Percentiles rank a stretch among this genome's conserved stretches.
Conservation (phyloP, 2,113 vertebrate genomes). For the Spermophilus dauricus region DNA sequence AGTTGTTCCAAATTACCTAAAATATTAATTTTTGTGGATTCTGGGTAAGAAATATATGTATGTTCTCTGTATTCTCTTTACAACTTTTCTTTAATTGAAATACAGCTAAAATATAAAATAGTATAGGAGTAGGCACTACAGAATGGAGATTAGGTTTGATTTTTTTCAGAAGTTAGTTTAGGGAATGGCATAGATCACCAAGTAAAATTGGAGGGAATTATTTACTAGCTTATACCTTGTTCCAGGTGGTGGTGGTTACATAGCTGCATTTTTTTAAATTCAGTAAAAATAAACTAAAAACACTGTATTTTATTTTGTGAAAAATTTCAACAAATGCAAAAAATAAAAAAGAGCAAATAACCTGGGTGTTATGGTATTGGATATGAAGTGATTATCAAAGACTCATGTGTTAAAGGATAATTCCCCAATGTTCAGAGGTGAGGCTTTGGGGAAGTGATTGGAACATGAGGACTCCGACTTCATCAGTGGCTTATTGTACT, state of each 20-base stretch:
- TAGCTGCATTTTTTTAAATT: not conserved
- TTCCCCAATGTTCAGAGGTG: not conserved
- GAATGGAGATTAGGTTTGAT: not conserved
- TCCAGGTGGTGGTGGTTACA: not conserved
- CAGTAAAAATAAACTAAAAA: not conserved
- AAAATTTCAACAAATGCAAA: not conserved
- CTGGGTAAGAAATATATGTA: not conserved
- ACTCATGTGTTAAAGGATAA: not conserved
- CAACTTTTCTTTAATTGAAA: not conserved
- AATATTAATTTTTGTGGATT: not conserved
- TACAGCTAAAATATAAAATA: not conserved
- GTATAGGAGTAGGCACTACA: not conserved
- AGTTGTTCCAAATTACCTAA: not conserved
- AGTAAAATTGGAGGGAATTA: not conserved
- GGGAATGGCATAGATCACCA: not conserved
- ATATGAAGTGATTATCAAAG: not conserved
- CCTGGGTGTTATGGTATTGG: not conserved
- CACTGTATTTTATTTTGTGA: not conserved
- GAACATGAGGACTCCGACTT: not conserved
- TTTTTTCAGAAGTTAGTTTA: not conserved
- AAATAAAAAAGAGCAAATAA: not conserved
- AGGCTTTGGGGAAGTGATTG: not conserved
- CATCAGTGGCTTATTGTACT: not conserved
- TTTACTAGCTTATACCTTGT: not conserved
- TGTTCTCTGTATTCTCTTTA: not conserved